phyloP scores from a whole-genome alignment of 1,140 invertebrate species.

The Pachyrhynchus sulphureomaculatus region DNA sequence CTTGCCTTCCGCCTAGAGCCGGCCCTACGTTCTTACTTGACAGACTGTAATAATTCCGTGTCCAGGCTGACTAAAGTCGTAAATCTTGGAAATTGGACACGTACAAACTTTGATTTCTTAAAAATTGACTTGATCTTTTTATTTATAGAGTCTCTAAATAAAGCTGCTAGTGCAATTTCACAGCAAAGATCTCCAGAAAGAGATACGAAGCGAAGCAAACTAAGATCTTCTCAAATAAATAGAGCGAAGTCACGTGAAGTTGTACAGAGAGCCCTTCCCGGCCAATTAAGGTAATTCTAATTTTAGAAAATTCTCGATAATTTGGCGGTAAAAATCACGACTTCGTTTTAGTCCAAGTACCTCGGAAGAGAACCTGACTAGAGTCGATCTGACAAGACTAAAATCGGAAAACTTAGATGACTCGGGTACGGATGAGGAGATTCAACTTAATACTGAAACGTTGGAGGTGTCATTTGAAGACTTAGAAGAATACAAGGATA shows the following conservation, averaged over 20 bases:
- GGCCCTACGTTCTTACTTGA: no score
- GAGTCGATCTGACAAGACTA: slow-evolving; percentile 26
- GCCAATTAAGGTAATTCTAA: slow-evolving; percentile 32
- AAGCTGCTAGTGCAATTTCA: slow-evolving; percentile 26
- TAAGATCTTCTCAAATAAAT: slow-evolving; percentile 49
- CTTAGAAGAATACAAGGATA: slow-evolving; percentile 56
- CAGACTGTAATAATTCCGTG: no score
- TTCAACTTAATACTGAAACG: slow-evolving; percentile 37
- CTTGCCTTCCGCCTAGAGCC: no score
- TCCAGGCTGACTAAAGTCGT: no score
- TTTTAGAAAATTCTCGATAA: no score
- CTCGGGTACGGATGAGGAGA: slow-evolving; percentile 15
- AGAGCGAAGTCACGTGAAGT: slow-evolving; percentile 58
- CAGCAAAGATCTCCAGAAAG: slow-evolving; percentile 35
- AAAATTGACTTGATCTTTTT: no score
- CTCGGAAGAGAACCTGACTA: slow-evolving; percentile 9
- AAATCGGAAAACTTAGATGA: slow-evolving; percentile 24
- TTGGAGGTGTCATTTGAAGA: slow-evolving; percentile 54
- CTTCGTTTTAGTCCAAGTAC: slow-evolving; percentile 2
- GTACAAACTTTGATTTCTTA: no score
- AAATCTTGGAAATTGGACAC: no score
- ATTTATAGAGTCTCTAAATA: slow-evolving; percentile 41
- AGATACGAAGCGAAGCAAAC: slow-evolving; percentile 37
- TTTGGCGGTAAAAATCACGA: no score
- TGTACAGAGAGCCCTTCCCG: slow-evolving; percentile 55